phyloP scores from a whole-genome alignment of 2,113 vertebrate species.

The Typhlomys cinereus region DNA sequence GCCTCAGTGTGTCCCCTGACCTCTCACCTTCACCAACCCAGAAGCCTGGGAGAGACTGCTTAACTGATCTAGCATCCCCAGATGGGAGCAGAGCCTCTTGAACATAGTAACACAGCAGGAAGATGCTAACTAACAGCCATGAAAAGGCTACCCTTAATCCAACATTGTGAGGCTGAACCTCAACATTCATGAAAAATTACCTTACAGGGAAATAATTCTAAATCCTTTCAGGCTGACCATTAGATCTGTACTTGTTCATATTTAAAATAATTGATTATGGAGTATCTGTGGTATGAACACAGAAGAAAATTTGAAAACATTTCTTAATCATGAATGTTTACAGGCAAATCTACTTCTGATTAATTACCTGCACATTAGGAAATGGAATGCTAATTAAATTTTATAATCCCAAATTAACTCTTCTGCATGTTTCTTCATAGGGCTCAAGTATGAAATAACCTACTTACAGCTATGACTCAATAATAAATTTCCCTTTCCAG shows the following conservation, averaged over 20 bases:
- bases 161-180: not conserved
- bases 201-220: slow-evolving; percentile 8
- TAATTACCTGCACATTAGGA: slow-evolving; percentile 54
- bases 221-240: not conserved
- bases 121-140: not conserved
- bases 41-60: slow-evolving; percentile 1
- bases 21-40: slow-evolving; percentile 15
- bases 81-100: not conserved
- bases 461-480: not conserved
- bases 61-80: not conserved
- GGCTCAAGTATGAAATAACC: slow-evolving; percentile 17
- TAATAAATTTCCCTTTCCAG: slow-evolving; percentile 45
- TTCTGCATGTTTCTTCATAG: slow-evolving; percentile 23
- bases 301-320: slow-evolving; percentile 49
- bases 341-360: slow-evolving; percentile 29
- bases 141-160: not conserved
- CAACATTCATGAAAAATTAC: slow-evolving; percentile 16
- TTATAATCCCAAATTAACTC: slow-evolving; percentile 39
- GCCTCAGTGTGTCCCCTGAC: not conserved
- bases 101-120: not conserved
- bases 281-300: slow-evolving; percentile 10
- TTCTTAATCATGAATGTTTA: slow-evolving; percentile 48
- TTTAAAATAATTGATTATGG: slow-evolving; percentile 43
- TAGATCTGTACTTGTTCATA: slow-evolving; percentile 30
- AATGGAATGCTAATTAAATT: slow-evolving; percentile 59